Base-by-base conservation (phyloP, 1,140 invertebrate species). In the Caenorhabditis remanei region DNA sequence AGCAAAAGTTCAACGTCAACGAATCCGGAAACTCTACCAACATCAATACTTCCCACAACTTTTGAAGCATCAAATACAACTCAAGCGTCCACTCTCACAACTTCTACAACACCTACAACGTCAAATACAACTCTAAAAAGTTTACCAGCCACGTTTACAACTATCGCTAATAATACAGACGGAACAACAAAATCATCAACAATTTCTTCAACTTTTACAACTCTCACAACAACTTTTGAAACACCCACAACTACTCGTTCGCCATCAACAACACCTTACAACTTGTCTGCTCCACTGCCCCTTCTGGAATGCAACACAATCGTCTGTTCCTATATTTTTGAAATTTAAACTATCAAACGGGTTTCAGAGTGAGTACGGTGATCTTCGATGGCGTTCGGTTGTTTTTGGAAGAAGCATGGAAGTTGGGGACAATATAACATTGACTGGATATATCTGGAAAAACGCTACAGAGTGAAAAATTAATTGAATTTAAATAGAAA, bases 341-440 rank as follows among this genome's bases (percentile, higher is more conserved):
- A 67, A 43, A 43, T 6, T 24, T 21, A 43, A 40, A 63, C 24
- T 19, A 32, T 65, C 61, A 4, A 16, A 32, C 41, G 40, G 19
- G 1, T 46, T 71, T 16, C 65, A 71, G 65, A 13, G 19, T 19
- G 6, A 19, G 40, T 71, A 71, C 65, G 65, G 65, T 6, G 19
- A 71, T n/a, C 65, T 71, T 7, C 65, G 11, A 14, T 71, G 65
- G 65, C 40, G 65, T 9, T 1, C 65, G 0, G 8, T 71, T 14
- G n/a, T 19, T 16, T 71, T 71, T 14, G 16, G 11, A 1, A 43
- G 65, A 19, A 19, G 1, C 4, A 71, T 71, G 65, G 65, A 71
- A 43, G 65, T 71, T 43, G 65, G 65, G 8, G 65, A 71, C 21
- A 71, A 71, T 71, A 71, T 71, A 13, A 71, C 65, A 0, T 8